Percentiles rank a stretch among this genome's conserved stretches.
Conservation (phyloP, 2,113 vertebrate genomes). For the Gymnarchus niloticus region DNA sequence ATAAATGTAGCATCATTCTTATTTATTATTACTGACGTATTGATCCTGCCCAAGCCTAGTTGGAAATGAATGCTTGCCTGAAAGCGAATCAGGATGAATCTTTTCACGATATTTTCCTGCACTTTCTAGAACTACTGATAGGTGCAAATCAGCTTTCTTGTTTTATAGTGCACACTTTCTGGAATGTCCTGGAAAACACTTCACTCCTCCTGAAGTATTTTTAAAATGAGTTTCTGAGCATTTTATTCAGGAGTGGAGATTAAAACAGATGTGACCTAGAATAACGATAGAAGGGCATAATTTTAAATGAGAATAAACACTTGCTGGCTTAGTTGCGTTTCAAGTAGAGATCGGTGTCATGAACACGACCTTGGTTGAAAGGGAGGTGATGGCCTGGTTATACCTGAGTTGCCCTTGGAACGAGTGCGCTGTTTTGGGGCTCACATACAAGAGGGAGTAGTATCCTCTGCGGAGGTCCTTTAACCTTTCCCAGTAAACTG, state of each 20-base stretch:
- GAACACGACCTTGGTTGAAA: no score
- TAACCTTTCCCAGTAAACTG: conserved; percentile 11
- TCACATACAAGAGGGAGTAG: conserved; percentile 12
- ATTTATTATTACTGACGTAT: no score
- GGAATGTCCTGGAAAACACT: background rate
- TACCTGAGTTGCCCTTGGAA: background rate
- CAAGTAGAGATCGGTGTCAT: no score
- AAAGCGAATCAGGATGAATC: background rate
- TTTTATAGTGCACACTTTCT: background rate
- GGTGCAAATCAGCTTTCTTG: background rate
- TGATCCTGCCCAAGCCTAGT: background rate
- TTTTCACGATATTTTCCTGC: background rate
- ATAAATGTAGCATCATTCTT: no score
- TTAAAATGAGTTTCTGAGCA: no score
- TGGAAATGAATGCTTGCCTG: background rate
- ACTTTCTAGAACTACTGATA: background rate
- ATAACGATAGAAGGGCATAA: no score
- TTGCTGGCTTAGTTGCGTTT: no score
- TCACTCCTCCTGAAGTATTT: background rate
- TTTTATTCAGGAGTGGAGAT: no score
- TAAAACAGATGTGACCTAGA: no score
- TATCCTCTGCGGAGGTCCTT: conserved; percentile 17
- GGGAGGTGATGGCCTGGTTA: background rate
- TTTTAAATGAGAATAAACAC: no score
- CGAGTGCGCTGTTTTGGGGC: background rate